phyloP scores from a whole-genome alignment of 1,140 invertebrate genomes.

The Aphis craccivora region DNA sequence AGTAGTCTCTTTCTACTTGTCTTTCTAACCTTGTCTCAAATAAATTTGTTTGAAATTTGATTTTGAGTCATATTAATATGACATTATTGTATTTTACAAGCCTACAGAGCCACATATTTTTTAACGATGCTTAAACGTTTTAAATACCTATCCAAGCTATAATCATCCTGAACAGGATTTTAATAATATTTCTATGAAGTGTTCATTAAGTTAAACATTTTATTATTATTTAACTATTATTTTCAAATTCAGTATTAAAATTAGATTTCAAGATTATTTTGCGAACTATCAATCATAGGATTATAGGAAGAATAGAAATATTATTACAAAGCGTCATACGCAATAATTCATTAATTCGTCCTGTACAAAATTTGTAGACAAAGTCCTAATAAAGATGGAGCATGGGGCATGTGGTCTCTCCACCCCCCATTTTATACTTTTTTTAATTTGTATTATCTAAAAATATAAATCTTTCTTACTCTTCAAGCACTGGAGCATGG shows the following conservation, averaged over 20 bases:
- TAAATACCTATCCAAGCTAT: not conserved
- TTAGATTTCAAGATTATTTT: not conserved
- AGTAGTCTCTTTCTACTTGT: not conserved
- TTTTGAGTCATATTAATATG: not conserved
- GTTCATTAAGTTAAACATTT: too few species aligned
- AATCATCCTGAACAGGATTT: not conserved
- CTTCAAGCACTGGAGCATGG: too few species aligned
- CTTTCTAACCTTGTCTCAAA: not conserved
- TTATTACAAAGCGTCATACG: too few species aligned
- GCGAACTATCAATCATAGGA: too few species aligned
- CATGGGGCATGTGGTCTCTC: too few species aligned
- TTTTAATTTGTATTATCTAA: too few species aligned
- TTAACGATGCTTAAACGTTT: not conserved
- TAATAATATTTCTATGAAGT: not conserved
- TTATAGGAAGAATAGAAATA: not conserved
- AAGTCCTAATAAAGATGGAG: too few species aligned
- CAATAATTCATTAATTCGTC: too few species aligned
- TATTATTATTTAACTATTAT: too few species aligned
- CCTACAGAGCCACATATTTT: not conserved
- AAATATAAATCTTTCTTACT: too few species aligned
- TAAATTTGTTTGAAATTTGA: not conserved
- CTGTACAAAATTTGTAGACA: too few species aligned
- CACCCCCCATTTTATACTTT: too few species aligned
- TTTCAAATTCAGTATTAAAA: not conserved
- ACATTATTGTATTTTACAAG: not conserved